Evolutionary conservation across 2,797 vertebrate genomes (phyloP).

Genomic region (Schizothorax lantsangensis): DNA sequence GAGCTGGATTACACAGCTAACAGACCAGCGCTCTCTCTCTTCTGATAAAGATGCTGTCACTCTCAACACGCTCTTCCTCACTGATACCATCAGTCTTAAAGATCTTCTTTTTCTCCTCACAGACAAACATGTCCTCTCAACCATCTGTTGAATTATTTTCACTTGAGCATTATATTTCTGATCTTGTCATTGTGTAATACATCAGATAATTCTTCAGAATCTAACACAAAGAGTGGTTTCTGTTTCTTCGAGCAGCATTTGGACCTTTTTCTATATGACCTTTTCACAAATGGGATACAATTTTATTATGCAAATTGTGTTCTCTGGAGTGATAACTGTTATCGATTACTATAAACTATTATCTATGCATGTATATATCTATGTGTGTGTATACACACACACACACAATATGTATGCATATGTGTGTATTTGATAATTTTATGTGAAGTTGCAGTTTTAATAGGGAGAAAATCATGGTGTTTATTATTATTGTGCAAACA

Average conservation of each 20-base stretch:
- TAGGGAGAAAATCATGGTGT: neutral
- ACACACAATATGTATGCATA: neutral
- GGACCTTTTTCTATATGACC: neutral
- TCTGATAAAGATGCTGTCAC: conserved; percentile 46
- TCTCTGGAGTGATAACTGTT: too few species aligned
- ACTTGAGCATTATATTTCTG: conserved; percentile 25
- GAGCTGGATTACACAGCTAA: conserved; percentile 73
- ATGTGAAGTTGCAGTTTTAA: neutral
- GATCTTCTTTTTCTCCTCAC: neutral
- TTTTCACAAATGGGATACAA: neutral
- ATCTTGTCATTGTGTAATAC: conserved; percentile 20
- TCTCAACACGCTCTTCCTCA: conserved; percentile 35
- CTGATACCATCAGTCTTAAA: conserved; percentile 39
- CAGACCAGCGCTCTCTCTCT: conserved; percentile 37
- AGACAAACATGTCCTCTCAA: conserved; percentile 21
- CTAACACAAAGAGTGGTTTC: neutral
- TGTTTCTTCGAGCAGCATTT: neutral
- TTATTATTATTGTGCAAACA: neutral
- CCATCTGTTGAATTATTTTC: conserved; percentile 42
- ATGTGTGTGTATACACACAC: too few species aligned
- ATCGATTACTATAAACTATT: neutral
- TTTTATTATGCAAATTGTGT: neutral
- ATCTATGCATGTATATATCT: neutral
- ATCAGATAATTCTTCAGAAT: conserved; percentile 2
- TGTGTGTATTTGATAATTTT: neutral